Percentiles rank a stretch among this genome's conserved stretches.
These are phyloP conservation scores for Caranx ignobilis DNA, from an alignment of 2,113 vertebrate species.

Conservation along the genomic window DNA sequence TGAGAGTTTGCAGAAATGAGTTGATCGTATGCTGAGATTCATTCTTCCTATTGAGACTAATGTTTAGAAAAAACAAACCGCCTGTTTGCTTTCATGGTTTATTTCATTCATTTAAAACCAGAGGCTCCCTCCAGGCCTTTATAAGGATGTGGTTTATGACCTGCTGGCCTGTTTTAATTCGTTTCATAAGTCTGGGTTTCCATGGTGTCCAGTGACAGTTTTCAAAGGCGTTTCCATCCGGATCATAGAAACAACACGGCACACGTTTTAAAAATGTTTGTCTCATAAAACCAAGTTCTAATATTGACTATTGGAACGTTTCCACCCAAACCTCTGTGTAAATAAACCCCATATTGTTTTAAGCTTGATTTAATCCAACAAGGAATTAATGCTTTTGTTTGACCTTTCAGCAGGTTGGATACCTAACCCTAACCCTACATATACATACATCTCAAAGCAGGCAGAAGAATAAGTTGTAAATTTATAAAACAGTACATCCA, in stretches of 20 bases:
- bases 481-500: too few species aligned
- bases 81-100: neutral
- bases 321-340: neutral
- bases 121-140: neutral
- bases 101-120: neutral
- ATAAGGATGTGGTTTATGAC: neutral
- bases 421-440: neutral
- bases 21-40: neutral
- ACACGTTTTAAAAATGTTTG: constrained; percentile 13
- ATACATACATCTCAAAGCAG: too few species aligned
- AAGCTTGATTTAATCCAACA: neutral
- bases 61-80: neutral
- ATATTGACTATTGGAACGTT: neutral
- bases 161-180: neutral
- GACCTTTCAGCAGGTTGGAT: neutral
- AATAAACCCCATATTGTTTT: neutral
- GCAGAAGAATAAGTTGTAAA: too few species aligned
- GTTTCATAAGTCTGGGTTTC: constrained; percentile 21
- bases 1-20: neutral
- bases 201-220: neutral
- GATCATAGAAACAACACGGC: constrained; percentile 1
- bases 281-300: neutral
- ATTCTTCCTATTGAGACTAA: neutral
- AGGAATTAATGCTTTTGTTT: neutral
- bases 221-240: neutral